Evolutionary conservation across 2,888 invertebrate genomes (phyloP).

Genomic region (Ephialtes manifestator): DNA sequence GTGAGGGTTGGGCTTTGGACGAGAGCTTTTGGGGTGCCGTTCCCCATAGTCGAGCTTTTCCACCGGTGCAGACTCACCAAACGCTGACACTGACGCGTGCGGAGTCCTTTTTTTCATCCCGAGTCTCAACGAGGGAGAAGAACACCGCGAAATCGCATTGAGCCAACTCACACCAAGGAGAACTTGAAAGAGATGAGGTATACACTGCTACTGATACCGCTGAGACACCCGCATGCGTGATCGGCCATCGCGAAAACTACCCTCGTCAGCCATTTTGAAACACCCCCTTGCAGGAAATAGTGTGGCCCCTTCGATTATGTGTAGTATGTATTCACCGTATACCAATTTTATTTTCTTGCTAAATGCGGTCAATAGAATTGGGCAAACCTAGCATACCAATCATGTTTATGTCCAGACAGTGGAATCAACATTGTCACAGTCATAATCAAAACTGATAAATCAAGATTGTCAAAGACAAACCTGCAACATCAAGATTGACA

Average conservation of each 20-base stretch:
- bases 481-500: too few species aligned
- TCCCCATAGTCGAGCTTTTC: slow-evolving; percentile 49
- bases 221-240: slow-evolving; percentile 38
- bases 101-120: slow-evolving; percentile 47
- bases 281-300: slow-evolving; percentile 40
- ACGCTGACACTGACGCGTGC: slow-evolving; percentile 80
- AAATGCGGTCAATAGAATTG: not conserved
- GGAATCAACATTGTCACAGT: not conserved
- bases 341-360: not conserved
- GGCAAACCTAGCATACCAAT: not conserved
- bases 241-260: slow-evolving; percentile 36
- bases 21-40: slow-evolving; percentile 56
- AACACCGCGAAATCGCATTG: slow-evolving; percentile 25
- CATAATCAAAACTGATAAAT: too few species aligned
- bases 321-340: not conserved
- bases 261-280: slow-evolving; percentile 59
- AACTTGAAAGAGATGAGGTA: slow-evolving; percentile 38
- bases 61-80: slow-evolving; percentile 46
- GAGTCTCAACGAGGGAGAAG: slow-evolving; percentile 10
- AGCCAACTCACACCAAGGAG: slow-evolving; percentile 1
- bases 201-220: slow-evolving; percentile 18
- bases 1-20: slow-evolving; percentile 68
- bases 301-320: not conserved
- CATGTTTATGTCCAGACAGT: not conserved
- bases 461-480: too few species aligned